Conservation (phyloP, 2,113 vertebrate species). For the Zapus hudsonius region DNA sequence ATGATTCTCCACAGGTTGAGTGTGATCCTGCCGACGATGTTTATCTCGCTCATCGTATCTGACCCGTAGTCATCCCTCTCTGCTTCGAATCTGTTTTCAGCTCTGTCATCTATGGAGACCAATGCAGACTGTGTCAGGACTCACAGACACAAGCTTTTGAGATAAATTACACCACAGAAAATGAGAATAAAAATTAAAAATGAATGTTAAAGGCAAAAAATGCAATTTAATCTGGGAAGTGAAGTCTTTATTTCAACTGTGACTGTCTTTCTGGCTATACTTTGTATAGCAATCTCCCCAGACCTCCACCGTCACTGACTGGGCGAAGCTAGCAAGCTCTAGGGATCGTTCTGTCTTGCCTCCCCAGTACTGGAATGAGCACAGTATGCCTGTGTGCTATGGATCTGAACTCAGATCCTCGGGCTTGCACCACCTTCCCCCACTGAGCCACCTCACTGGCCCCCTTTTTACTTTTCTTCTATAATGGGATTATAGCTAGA, state of each 20-base stretch:
- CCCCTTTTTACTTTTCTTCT: neutral
- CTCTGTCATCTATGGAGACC: slow-evolving; percentile 90
- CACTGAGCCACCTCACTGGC: too few relatives aligned
- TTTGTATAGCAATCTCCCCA: neutral
- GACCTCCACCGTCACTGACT: too few relatives aligned
- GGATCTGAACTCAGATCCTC: too few relatives aligned
- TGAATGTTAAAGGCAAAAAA: slow-evolving; percentile 51
- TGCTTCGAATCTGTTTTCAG: slow-evolving; percentile 92
- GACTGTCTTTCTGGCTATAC: neutral
- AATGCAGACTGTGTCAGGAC: slow-evolving; percentile 62
- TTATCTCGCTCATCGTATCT: slow-evolving; percentile 96
- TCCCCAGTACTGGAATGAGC: too few relatives aligned
- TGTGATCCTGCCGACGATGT: slow-evolving; percentile 93
- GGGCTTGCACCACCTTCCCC: too few relatives aligned
- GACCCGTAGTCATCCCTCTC: slow-evolving; percentile 96
- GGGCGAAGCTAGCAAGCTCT: too few relatives aligned
- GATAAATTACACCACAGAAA: slow-evolving; percentile 25
- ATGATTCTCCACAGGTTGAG: slow-evolving; percentile 98
- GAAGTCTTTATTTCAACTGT: neutral
- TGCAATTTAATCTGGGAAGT: neutral
- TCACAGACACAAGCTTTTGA: slow-evolving; percentile 37
- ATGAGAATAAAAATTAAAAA: slow-evolving; percentile 55
- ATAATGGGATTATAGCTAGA: slow-evolving; percentile 21
- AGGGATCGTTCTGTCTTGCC: too few relatives aligned
- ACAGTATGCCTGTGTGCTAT: too few relatives aligned